Conservation (phyloP, 2,888 invertebrate species). For the Galerucella nymphaeae region DNA sequence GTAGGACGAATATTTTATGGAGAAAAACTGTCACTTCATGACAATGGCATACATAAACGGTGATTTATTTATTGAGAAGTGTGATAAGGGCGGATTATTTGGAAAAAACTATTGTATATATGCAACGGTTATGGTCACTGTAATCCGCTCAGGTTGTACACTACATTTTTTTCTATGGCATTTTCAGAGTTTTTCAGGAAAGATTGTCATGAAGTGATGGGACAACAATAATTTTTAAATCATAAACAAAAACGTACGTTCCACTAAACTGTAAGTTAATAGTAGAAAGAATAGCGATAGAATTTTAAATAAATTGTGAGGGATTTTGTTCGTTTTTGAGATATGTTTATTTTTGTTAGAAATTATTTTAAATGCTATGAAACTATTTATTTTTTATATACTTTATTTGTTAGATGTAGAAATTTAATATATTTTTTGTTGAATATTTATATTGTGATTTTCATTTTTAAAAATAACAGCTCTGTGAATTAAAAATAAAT, state of each 20-base stretch:
- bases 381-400: neutral
- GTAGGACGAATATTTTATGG: neutral
- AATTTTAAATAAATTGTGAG: neutral
- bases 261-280: slow-evolving; percentile 8
- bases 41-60: neutral
- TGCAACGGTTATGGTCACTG: too few relatives aligned
- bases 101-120: too few relatives aligned
- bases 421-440: neutral
- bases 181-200: neutral
- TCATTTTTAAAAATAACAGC: neutral
- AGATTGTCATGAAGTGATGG: neutral
- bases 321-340: neutral
- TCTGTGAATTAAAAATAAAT: neutral
- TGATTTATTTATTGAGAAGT: too few relatives aligned
- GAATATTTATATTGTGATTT: neutral
- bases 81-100: too few relatives aligned
- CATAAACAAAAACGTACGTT: slow-evolving; percentile 3
- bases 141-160: too few relatives aligned
- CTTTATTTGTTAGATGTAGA: neutral
- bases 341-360: neutral
- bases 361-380: neutral
- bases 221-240: slow-evolving; percentile 1
- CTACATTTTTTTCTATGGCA: neutral
- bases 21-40: neutral
- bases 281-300: neutral